phyloP scores from a whole-genome alignment of 2,888 invertebrate species.

The Bellardia bayeri region DNA sequence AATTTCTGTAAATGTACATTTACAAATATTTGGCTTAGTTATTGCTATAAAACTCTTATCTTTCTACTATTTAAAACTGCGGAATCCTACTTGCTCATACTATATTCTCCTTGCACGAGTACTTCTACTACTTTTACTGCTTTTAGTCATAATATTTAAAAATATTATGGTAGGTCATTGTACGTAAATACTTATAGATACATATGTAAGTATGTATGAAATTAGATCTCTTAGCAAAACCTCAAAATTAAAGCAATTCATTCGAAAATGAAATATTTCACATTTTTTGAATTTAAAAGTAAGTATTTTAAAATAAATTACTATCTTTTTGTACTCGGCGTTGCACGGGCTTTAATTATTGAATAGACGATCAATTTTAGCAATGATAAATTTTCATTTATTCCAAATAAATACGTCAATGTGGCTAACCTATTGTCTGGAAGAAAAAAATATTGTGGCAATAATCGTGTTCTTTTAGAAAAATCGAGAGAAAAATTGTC shows the following conservation, averaged over 20 bases:
- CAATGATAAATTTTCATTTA: too few species aligned
- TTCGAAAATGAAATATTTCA: too few species aligned
- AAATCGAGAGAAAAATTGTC: too few species aligned
- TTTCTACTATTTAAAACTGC: not conserved
- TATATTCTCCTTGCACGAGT: not conserved
- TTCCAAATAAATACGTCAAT: too few species aligned
- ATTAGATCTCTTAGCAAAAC: not conserved
- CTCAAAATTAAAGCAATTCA: not conserved
- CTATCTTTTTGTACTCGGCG: too few species aligned
- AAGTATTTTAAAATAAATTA: too few species aligned
- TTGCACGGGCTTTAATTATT: too few species aligned
- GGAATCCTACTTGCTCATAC: not conserved
- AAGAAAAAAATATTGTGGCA: too few species aligned
- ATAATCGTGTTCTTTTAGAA: too few species aligned
- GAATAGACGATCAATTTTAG: too few species aligned
- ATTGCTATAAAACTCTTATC: conserved; percentile 7
- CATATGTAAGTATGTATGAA: not conserved
- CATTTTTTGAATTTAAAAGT: too few species aligned
- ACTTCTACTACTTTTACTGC: conserved; percentile 15
- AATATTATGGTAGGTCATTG: not conserved
- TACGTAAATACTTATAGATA: not conserved
- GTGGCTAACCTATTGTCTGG: too few species aligned
- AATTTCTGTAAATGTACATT: not conserved
- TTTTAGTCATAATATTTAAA: not conserved
- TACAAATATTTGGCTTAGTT: not conserved